Base-by-base conservation (phyloP, 2,888 invertebrate species). In the Tenthredo mesomela region DNA sequence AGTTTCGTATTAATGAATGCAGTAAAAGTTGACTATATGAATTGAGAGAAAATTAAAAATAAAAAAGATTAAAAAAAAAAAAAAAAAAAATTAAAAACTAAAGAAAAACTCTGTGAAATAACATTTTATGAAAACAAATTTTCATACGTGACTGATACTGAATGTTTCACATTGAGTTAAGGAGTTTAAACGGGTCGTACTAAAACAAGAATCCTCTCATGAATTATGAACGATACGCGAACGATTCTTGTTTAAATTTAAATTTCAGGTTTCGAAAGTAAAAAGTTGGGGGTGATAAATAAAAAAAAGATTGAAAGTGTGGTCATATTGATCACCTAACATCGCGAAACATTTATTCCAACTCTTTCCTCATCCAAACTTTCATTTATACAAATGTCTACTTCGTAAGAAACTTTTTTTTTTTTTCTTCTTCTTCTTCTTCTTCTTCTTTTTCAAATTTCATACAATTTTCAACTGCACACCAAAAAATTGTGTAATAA, bases 211-310 rank as follows among this genome's bases (percentile, higher is more conserved):
- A 73, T 43, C n/a, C 71, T 21, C 43, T 43, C 71, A 43, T 43
- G 71, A 73, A 73, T 73, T 73, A 43, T 73, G n/a, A 73, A 73
- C 71, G 71, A 73, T 40, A 40, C 21, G 21, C n/a, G n/a, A 73
- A n/a, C 40, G 43, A 73, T 43, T 73, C 43, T 33, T 18, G 40
- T 73, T 43, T 21, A 21, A 73, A 73, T 73, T 43, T 21, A 21
- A 73, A 43, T 73, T 73, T 29, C 7, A 12, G 21, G 5, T 43
- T 21, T 2, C 10, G 3, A 73, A 25, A 33, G 18, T 33, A 15
- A 15, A 43, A 73, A 73, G 18, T 73, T 43, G 10, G 9, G 70
- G 33, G 12, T 10, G 0, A 15, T 29, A 67, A 29, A 61, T 25
- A 65, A 29, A 29, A 15, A 65, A 65, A 29, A 29, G 15, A 65